Evolutionary conservation across 2,113 vertebrate species (phyloP).

Genomic region (Barnardius zonarius): DNA sequence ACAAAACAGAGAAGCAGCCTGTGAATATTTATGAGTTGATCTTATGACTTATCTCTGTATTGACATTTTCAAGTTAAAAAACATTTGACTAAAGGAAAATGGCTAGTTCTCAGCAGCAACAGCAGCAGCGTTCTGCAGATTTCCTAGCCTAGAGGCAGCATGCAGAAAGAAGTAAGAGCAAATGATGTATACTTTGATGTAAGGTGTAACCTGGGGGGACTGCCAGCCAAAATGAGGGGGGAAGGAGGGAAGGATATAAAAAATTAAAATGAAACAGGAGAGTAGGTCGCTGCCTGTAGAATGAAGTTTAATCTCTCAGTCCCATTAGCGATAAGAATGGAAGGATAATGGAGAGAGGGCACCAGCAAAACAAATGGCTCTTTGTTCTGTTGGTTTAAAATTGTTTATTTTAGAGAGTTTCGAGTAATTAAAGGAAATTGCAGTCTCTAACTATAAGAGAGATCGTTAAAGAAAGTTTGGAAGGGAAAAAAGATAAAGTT

Average conservation of each 20-base stretch:
- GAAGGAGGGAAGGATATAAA: neutral
- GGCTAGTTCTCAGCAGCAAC: constrained; percentile 33
- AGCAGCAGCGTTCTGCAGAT: constrained; percentile 47
- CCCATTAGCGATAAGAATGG: neutral
- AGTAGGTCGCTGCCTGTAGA: constrained; percentile 19
- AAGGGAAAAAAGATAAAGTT: neutral
- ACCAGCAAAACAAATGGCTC: constrained; percentile 16
- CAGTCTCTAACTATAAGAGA: constrained; percentile 5
- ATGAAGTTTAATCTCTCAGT: constrained; percentile 60
- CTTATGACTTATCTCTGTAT: constrained; percentile 72
- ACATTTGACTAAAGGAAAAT: constrained; percentile 74
- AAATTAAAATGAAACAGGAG: constrained; percentile 40
- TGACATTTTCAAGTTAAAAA: constrained; percentile 78
- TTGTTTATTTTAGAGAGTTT: constrained; percentile 39
- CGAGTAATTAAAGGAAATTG: constrained; percentile 40
- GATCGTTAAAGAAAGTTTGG: constrained; percentile 38
- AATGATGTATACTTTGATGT: constrained; percentile 62
- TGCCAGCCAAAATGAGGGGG: constrained; percentile 22
- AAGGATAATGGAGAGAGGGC: neutral
- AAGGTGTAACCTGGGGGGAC: constrained; percentile 43
- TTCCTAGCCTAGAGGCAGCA: constrained; percentile 60
- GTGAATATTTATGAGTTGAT: constrained; percentile 78
- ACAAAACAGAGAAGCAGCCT: constrained; percentile 33
- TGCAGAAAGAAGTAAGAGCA: constrained; percentile 50
- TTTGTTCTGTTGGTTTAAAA: constrained; percentile 3